phyloP scores from a whole-genome alignment of 2,797 vertebrate genomes.

The Gallinago nigripennis region DNA sequence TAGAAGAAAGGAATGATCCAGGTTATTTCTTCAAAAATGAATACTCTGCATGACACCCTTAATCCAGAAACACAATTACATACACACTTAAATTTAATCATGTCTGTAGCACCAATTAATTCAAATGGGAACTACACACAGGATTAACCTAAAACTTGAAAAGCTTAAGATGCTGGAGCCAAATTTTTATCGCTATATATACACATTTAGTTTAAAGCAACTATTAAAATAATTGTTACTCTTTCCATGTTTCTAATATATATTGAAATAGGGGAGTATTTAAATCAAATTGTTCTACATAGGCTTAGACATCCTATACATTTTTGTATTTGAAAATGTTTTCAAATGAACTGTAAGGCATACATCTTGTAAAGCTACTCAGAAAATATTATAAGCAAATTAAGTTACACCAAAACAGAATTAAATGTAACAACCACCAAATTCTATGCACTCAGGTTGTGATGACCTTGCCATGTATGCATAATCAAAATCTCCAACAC shows the following conservation, averaged over 20 bases:
- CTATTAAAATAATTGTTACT: slow-evolving; percentile 21
- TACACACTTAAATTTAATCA: neutral
- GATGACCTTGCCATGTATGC: neutral
- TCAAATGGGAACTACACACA: neutral
- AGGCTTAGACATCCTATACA: neutral
- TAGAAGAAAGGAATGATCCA: neutral
- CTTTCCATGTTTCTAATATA: slow-evolving; percentile 24
- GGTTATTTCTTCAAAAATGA: neutral
- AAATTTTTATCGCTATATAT: neutral
- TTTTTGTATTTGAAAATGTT: neutral
- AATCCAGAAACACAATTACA: neutral
- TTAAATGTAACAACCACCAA: neutral
- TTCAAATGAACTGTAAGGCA: neutral
- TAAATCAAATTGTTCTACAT: neutral
- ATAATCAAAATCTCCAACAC: neutral
- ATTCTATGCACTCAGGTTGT: neutral
- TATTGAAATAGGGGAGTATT: slow-evolving; percentile 1
- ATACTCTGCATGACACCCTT: neutral
- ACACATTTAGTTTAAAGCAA: neutral
- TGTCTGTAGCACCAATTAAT: neutral
- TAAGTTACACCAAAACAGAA: neutral
- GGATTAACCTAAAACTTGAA: neutral
- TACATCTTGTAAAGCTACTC: neutral
- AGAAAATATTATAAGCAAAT: neutral
- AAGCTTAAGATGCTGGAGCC: neutral